A percentile compares a stretch with the other conserved stretches of the same genome.
Evolutionary conservation across 2,888 invertebrate species (phyloP).

Genomic region (Caenorhabditis imperialis): DNA sequence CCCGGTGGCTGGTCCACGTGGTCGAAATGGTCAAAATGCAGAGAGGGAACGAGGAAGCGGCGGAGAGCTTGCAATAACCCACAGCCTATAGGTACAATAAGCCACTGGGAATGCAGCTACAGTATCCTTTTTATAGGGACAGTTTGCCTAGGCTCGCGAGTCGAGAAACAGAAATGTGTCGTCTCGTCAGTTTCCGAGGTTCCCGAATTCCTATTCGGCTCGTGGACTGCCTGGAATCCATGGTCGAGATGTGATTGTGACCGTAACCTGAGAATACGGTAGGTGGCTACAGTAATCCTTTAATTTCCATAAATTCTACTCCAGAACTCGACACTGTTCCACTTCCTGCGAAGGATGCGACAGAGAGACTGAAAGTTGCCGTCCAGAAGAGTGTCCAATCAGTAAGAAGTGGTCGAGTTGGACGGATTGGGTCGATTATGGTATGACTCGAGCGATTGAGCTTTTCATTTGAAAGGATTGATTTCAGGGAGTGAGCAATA

Average conservation of each 20-base stretch:
- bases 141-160: constrained; percentile 12
- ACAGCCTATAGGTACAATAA: constrained; percentile 24
- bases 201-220: constrained; percentile 40
- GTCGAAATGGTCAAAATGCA: constrained; percentile 54
- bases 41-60: constrained; percentile 41
- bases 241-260: constrained; percentile 50
- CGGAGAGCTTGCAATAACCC: constrained; percentile 35
- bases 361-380: constrained; percentile 17
- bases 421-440: constrained; percentile 44
- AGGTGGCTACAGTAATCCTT: not conserved
- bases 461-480: not conserved
- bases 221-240: constrained; percentile 42
- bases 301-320: not conserved
- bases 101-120: constrained; percentile 7
- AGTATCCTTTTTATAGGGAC: not conserved
- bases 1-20: constrained; percentile 48
- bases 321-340: constrained; percentile 47
- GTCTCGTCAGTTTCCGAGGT: not conserved
- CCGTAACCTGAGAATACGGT: constrained; percentile 22
- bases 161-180: constrained; percentile 30
- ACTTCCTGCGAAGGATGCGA: constrained; percentile 48
- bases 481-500: constrained; percentile 22
- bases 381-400: constrained; percentile 17
- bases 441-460: not conserved
- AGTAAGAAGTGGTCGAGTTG: constrained; percentile 43